These are phyloP conservation scores for Xanthorhoe designata DNA, from an alignment of 2,888 invertebrate genomes.

Conservation along the genomic window DNA sequence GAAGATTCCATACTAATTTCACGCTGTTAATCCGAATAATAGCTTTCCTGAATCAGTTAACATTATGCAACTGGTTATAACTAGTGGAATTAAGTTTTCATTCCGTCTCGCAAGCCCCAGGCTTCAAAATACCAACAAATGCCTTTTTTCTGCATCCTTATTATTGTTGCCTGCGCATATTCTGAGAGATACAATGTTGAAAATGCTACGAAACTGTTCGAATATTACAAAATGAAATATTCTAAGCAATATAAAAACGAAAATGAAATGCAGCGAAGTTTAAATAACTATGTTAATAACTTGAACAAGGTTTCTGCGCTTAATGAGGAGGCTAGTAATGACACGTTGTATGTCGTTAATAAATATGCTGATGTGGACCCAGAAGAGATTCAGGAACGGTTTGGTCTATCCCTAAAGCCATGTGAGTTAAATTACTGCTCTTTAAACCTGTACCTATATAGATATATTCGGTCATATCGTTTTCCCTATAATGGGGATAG, in stretches of 20 bases:
- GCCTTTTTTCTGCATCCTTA: conserved; percentile 13
- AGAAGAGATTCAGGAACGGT: conserved; percentile 53
- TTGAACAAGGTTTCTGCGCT: conserved; percentile 52
- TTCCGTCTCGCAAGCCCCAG: neutral
- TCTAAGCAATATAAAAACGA: conserved; percentile 53
- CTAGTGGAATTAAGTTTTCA: neutral
- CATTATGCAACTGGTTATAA: neutral
- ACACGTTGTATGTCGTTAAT: conserved; percentile 57
- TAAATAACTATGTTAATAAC: conserved; percentile 58
- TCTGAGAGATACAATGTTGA: conserved; percentile 18
- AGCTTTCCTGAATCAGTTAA: neutral
- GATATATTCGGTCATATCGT: too few species aligned
- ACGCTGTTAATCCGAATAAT: conserved; percentile 4
- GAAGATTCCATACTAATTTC: conserved; percentile 1
- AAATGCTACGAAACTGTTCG: conserved; percentile 47
- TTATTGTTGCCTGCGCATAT: conserved; percentile 14
- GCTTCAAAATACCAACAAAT: conserved; percentile 12
- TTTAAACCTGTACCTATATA: too few species aligned
- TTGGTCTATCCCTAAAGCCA: conserved; percentile 55
- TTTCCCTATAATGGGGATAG: too few species aligned
- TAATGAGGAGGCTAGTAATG: conserved; percentile 51
- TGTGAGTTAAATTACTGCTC: conserved; percentile 53
- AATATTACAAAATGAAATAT: conserved; percentile 57
- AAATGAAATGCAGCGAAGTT: conserved; percentile 49
- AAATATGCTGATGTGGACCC: conserved; percentile 62